Percentiles rank a stretch among this genome's conserved stretches.
Evolutionary conservation across 1,140 invertebrate genomes (phyloP).

Genomic region (Dendrolimus kikuchii): DNA sequence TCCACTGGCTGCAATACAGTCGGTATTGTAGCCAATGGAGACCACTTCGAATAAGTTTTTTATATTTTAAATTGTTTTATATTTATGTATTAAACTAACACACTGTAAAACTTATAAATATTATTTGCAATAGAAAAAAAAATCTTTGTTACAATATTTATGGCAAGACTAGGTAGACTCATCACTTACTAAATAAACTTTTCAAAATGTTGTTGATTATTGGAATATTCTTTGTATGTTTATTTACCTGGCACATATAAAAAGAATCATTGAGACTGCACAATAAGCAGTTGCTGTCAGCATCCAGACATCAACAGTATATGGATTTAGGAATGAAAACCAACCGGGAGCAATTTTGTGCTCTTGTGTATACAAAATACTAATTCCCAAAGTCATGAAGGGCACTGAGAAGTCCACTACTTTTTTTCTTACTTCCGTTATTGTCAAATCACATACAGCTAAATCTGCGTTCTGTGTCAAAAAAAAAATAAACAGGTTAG

Average conservation of each 20-base stretch:
- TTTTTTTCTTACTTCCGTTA: constrained; percentile 86
- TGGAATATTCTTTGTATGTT: neutral
- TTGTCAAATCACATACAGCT: constrained; percentile 92
- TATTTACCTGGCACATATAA: constrained; percentile 82
- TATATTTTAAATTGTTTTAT: no score
- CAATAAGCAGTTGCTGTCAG: constrained; percentile 88
- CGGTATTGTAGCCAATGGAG: no score
- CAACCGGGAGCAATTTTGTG: constrained; percentile 79
- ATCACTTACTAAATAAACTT: no score
- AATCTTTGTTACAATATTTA: no score
- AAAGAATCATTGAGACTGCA: constrained; percentile 84
- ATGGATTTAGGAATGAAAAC: constrained; percentile 87
- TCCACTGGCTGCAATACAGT: no score
- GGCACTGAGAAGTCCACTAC: constrained; percentile 93
- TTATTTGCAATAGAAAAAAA: no score
- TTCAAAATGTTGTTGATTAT: no score
- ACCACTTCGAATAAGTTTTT: no score
- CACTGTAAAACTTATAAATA: no score
- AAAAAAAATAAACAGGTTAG: constrained; percentile 6
- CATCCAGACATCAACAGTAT: constrained; percentile 89
- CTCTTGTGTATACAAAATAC: constrained; percentile 84
- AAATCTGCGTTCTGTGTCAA: constrained; percentile 85
- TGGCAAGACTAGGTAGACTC: no score
- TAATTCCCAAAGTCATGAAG: constrained; percentile 90
- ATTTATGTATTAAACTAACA: no score